Evolutionary conservation across 1,140 invertebrate genomes (phyloP).

Genomic region (Sycophila sp.): DNA sequence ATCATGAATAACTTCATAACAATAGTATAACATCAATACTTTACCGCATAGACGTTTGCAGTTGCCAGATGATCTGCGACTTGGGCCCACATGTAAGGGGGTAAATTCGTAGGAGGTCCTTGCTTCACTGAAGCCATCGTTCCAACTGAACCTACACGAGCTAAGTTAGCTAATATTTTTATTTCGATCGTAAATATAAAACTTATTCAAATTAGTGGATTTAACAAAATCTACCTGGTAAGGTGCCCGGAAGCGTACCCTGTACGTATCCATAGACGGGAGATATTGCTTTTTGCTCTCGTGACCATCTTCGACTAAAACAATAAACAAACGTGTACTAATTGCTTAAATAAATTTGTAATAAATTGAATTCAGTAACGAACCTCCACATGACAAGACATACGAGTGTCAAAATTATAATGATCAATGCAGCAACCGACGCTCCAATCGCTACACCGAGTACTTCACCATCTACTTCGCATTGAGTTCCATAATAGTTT

Average conservation of each 20-base stretch:
- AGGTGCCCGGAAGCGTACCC: slow-evolving; percentile 68
- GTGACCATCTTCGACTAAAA: slow-evolving; percentile 84
- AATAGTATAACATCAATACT: too few species aligned
- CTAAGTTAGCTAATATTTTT: slow-evolving; percentile 48
- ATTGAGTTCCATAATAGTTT: slow-evolving; percentile 87
- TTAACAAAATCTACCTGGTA: slow-evolving; percentile 49
- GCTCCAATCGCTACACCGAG: slow-evolving; percentile 89
- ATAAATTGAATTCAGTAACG: slow-evolving; percentile 36
- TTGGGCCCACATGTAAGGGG: slow-evolving; percentile 77
- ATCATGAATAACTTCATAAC: too few species aligned
- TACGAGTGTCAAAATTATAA: slow-evolving; percentile 86
- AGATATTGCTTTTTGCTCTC: slow-evolving; percentile 84
- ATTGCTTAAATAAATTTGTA: background rate
- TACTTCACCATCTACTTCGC: slow-evolving; percentile 92
- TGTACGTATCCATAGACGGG: slow-evolving; percentile 86
- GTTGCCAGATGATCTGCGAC: slow-evolving; percentile 85
- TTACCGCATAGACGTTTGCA: slow-evolving; percentile 83
- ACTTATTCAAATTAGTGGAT: background rate
- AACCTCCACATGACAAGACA: slow-evolving; percentile 92
- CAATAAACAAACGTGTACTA: background rate
- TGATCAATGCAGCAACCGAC: slow-evolving; percentile 85
- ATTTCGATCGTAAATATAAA: too few species aligned
- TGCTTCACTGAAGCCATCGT: slow-evolving; percentile 69
- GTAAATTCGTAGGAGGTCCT: slow-evolving; percentile 59
- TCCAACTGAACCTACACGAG: slow-evolving; percentile 65